Evolutionary conservation across 2,113 vertebrate species (phyloP), one percentile per base, ranked within the genome.

Genomic region (Microtus oregoni): DNA sequence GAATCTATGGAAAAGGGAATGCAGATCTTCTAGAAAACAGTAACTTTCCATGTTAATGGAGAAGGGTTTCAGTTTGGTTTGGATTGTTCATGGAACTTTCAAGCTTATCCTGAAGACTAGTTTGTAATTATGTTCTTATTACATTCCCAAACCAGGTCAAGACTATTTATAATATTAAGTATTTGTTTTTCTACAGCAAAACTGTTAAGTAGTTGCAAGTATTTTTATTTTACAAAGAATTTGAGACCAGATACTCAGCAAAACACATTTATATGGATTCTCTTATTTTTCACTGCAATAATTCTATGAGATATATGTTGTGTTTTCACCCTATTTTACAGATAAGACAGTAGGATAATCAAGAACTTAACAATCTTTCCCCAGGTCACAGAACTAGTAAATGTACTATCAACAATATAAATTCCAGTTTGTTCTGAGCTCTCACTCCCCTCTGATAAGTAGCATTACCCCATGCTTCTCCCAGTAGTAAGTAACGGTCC

Each of bases 221-320:
- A 89, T 92, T 17, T 61, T 87, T 68, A 73, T 85, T 88, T 94
- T 95, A 79, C 41, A 92, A 38, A 90, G 24, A 94, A 87, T 79
- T 6, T 52, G 7, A 85, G 30, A 75, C 5, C 5, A 94, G 47
- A 8, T n/a, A 75, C 79, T 92, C 32, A 68, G 30, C 1, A 83
- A 55, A 92, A 81, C 41, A n/a, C 5, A 2, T 95, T 76, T 87
- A 0, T 4, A 92, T 50, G 55, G 38, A 77, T 79, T 83, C 22
- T 58, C 67, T 92, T 24, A 70, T 30, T 94, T 90, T 58, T 86
- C 7, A 61, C n/a, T 17, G 58, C 0, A 61, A 83, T 0, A 44
- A 75, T 3, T 65, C 7, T 83, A 22, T 63, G n/a, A 44, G 2
- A 50, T 50, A 86, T 73, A 52, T 93, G 24, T 28, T 78, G 13